These are phyloP conservation scores for Muschampia plurimacula DNA, from an alignment of 2,888 invertebrate species.

Conservation along the genomic window DNA sequence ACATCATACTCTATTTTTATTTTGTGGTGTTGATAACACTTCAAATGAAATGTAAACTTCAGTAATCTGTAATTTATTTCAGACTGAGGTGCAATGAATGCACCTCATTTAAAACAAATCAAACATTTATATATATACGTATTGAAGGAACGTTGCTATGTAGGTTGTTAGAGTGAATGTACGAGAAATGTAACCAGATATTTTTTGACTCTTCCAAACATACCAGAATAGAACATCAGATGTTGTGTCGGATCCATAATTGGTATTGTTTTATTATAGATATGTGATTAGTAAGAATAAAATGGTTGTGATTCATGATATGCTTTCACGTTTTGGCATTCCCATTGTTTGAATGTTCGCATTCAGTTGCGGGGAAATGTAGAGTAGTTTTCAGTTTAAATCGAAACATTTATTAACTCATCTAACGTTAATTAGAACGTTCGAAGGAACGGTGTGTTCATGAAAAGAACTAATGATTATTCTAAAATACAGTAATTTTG, in stretches of 20 bases:
- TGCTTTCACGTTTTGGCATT: background rate
- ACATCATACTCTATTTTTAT: constrained; percentile 15
- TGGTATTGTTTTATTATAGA: constrained; percentile 23
- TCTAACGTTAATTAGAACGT: background rate
- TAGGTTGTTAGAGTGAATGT: constrained; percentile 47
- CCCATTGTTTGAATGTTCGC: background rate
- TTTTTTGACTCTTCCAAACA: constrained; percentile 50
- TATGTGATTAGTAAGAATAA: background rate
- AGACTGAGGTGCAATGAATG: constrained; percentile 39
- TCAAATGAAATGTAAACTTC: constrained; percentile 17
- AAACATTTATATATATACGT: too few relatives aligned
- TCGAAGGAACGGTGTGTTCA: background rate
- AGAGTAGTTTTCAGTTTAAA: background rate
- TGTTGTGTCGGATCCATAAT: constrained; percentile 24
- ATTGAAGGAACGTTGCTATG: constrained; percentile 36
- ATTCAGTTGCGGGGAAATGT: background rate
- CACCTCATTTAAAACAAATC: too few relatives aligned
- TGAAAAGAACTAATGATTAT: background rate
- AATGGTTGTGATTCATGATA: background rate
- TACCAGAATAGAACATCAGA: constrained; percentile 59
- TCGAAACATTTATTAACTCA: background rate
- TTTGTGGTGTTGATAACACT: constrained; percentile 26
- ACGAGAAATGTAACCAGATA: constrained; percentile 55
- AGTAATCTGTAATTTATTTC: constrained; percentile 35
- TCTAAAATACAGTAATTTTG: background rate